phyloP scores from a whole-genome alignment of 2,113 vertebrate genomes.

The Ailurus styani region DNA sequence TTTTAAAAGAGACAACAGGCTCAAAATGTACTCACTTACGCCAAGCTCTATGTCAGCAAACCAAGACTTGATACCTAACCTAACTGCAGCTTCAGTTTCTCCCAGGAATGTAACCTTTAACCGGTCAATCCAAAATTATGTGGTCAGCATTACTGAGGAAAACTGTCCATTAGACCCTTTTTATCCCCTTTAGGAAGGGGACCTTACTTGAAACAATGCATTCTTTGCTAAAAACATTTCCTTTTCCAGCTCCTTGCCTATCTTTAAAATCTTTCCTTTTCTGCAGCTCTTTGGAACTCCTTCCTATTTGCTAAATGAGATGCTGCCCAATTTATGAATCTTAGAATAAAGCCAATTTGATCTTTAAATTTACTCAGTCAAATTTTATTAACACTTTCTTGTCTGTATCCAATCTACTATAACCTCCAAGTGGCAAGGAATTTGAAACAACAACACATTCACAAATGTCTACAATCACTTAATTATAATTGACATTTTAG shows the following conservation, averaged over 20 bases:
- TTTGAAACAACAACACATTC: background rate
- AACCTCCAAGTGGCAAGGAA: slow-evolving; percentile 22
- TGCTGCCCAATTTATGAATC: background rate
- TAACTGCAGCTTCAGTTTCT: background rate
- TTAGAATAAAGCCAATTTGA: background rate
- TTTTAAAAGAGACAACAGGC: background rate
- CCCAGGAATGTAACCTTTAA: background rate
- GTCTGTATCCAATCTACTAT: background rate
- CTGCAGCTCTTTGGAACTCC: background rate
- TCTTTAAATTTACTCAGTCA: background rate
- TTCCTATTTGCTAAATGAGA: background rate
- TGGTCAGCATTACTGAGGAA: background rate
- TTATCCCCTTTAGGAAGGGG: background rate
- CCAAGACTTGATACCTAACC: background rate
- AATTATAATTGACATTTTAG: background rate
- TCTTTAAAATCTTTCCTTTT: background rate
- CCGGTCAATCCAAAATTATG: background rate
- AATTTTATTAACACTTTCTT: background rate
- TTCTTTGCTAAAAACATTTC: background rate
- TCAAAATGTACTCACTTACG: background rate
- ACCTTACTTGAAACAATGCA: background rate
- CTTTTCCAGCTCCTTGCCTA: background rate
- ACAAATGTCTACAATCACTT: background rate
- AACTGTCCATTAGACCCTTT: background rate
- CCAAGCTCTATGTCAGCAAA: background rate